Conservation (phyloP, 2,888 invertebrate species). For the Stomorhina lunata region DNA sequence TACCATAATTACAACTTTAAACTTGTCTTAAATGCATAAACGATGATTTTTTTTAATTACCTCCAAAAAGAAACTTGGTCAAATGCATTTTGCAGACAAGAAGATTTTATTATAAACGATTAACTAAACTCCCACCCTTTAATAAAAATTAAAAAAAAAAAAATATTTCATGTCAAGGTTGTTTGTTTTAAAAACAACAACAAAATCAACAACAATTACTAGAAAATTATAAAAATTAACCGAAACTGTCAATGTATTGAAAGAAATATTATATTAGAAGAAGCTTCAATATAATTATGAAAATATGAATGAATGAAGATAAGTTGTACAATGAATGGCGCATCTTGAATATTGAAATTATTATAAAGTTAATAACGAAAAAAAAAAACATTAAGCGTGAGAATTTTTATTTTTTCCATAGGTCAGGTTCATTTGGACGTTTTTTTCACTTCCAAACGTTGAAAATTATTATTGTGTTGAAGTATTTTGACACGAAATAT, state of each 20-base stretch:
- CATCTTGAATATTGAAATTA: constrained; percentile 3
- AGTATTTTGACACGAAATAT: constrained; percentile 26
- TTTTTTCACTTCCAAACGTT: too few relatives aligned
- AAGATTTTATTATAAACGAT: not conserved
- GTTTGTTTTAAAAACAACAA: constrained; percentile 30
- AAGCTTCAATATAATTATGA: too few relatives aligned
- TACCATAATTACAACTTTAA: not conserved
- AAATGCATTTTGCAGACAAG: not conserved
- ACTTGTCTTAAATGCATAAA: not conserved
- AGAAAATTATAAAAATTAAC: constrained; percentile 2
- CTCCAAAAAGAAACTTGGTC: constrained; percentile 2
- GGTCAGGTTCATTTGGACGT: constrained; percentile 41
- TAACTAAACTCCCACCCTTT: not conserved
- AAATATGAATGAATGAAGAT: too few relatives aligned
- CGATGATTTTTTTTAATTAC: not conserved
- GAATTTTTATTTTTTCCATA: constrained; percentile 25
- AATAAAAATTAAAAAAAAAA: constrained; percentile 21
- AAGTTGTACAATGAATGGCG: not conserved
- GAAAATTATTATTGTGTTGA: not conserved
- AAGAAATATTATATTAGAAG: not conserved
- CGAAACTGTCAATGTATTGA: constrained; percentile 3
- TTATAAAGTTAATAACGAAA: not conserved
- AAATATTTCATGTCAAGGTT: constrained; percentile 58
- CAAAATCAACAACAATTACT: too few relatives aligned
- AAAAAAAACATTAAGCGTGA: constrained; percentile 28